Conservation (phyloP, 2,888 invertebrate species). For the Phania funesta region DNA sequence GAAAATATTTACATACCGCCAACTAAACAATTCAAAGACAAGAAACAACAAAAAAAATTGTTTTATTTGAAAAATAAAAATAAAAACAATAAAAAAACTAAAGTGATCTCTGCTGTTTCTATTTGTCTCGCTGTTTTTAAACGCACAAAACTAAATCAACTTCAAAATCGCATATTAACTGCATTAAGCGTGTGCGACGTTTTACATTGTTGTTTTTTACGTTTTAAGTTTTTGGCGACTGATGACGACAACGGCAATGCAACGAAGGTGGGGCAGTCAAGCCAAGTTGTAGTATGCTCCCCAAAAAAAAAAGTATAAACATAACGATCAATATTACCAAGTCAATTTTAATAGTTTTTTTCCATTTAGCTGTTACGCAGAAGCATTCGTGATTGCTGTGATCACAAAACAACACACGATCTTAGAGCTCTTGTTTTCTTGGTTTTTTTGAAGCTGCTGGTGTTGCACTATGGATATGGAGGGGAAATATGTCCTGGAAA, state of each 20-base stretch:
- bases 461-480: conserved; percentile 29
- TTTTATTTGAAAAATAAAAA: conserved; percentile 35
- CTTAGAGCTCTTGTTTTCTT: conserved; percentile 35
- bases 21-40: conserved; percentile 65
- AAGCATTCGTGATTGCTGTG: conserved; percentile 64
- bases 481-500: background rate
- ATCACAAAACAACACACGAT: conserved; percentile 59
- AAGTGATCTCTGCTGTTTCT: conserved; percentile 57
- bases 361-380: conserved; percentile 60
- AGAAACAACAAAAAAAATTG: conserved; percentile 46
- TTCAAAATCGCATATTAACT: conserved; percentile 45
- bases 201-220: conserved; percentile 20
- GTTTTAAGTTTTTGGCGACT: conserved; percentile 44
- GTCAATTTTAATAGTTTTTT: conserved; percentile 53
- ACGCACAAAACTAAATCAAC: conserved; percentile 50
- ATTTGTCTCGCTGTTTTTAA: conserved; percentile 1
- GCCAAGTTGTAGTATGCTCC: conserved; percentile 46
- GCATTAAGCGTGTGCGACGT: conserved; percentile 38
- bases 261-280: conserved; percentile 68
- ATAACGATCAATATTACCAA: conserved; percentile 55
- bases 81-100: conserved; percentile 37
- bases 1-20: conserved; percentile 66
- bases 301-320: conserved; percentile 43
- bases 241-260: conserved; percentile 54
- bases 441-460: conserved; percentile 29